These are phyloP conservation scores for Schizotus pectinicornis DNA, from an alignment of 2,888 invertebrate genomes.

Conservation along the genomic window DNA sequence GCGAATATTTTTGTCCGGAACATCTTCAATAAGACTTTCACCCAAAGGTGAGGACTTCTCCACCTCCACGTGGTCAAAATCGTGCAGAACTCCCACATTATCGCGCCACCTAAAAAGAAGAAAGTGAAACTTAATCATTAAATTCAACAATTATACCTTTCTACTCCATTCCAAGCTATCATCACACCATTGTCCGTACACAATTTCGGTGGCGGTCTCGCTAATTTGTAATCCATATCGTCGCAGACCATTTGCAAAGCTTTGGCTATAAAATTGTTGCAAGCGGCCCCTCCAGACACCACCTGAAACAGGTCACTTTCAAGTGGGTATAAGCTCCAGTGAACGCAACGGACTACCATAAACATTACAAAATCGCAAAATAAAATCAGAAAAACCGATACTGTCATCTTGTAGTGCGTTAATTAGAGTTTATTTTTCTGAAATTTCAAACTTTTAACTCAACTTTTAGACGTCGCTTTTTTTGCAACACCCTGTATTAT, in stretches of 20 bases:
- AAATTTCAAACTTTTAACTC: no score
- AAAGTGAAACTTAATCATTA: constrained; percentile 29
- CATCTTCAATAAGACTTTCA: constrained; percentile 63
- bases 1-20: constrained; percentile 64
- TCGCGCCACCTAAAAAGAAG: constrained; percentile 42
- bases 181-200: constrained; percentile 99
- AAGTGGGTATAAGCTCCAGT: no score
- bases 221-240: constrained; percentile 68
- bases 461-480: no score
- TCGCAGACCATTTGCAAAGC: constrained; percentile 73
- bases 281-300: constrained; percentile 96
- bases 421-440: no score
- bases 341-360: no score
- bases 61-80: constrained; percentile 67
- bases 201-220: constrained; percentile 80
- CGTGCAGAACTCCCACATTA: constrained; percentile 53
- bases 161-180: constrained; percentile 98
- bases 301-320: no score
- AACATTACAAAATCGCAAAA: no score
- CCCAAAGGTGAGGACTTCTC: constrained; percentile 70
- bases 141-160: constrained; percentile 61
- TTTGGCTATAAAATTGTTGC: constrained; percentile 81
- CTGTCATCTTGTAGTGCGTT: no score
- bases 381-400: no score
- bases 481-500: no score